A percentile compares a stretch with the other conserved stretches of the same genome.
Evolutionary conservation across 2,888 invertebrate genomes (phyloP).

Genomic region (Hydropsyche betteni): DNA sequence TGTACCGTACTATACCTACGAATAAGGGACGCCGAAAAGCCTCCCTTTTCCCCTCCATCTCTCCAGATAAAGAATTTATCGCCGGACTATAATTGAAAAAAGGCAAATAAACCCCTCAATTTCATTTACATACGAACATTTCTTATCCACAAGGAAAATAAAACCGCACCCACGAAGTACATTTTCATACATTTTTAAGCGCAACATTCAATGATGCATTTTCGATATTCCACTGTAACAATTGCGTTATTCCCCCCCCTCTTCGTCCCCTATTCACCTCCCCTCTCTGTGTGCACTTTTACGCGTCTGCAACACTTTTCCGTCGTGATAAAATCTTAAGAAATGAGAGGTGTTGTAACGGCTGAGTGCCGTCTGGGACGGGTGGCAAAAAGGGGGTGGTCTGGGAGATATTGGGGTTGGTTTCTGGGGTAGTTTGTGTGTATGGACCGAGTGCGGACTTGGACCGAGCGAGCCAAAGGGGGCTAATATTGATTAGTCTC

Average conservation of each 20-base stretch:
- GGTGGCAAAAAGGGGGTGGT: slow-evolving; percentile 22
- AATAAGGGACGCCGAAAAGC: slow-evolving; percentile 18
- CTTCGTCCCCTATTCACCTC: too few species aligned
- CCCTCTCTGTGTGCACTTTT: too few species aligned
- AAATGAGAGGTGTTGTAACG: slow-evolving; percentile 52
- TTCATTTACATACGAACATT: slow-evolving; percentile 42
- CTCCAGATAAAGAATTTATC: slow-evolving; percentile 47
- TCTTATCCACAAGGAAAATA: too few species aligned
- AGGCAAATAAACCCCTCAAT: slow-evolving; percentile 45
- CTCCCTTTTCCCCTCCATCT: slow-evolving; percentile 20
- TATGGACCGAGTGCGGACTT: too few species aligned
- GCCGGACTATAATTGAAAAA: slow-evolving; percentile 48
- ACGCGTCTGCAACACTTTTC: slow-evolving; percentile 27
- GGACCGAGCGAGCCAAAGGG: slow-evolving; percentile 37
- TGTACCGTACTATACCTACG: slow-evolving; percentile 7
- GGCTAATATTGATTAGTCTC: slow-evolving; percentile 52
- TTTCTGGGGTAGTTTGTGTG: slow-evolving; percentile 16
- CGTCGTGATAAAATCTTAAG: slow-evolving; percentile 51
- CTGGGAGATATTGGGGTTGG: slow-evolving; percentile 28
- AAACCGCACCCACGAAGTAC: too few species aligned
- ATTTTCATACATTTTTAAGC: too few species aligned
- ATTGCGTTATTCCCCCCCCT: too few species aligned
- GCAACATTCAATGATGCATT: too few species aligned
- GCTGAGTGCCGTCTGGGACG: slow-evolving; percentile 10
- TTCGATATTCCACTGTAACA: too few species aligned